Conservation (phyloP, 2,888 invertebrate genomes). For the Cataglyphis cursor region DNA sequence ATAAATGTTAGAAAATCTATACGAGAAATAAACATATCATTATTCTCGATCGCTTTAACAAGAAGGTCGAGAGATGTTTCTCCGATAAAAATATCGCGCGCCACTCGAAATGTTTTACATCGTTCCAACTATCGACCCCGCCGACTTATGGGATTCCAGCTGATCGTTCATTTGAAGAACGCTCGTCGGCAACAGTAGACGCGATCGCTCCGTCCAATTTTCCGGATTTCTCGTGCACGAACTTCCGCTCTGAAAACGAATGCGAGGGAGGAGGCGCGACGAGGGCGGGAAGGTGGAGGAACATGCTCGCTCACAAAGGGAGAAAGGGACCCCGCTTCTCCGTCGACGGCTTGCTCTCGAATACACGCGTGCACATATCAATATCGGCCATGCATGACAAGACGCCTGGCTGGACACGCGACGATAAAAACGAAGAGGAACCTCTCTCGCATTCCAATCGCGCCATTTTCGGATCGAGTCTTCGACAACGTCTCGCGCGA, state of each 20-base stretch:
- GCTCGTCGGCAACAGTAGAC: conserved; percentile 68
- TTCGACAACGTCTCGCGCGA: conserved; percentile 20
- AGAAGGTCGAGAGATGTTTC: background rate
- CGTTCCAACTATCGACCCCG: conserved; percentile 59
- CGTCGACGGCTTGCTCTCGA: conserved; percentile 76
- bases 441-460: conserved; percentile 67
- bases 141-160: conserved; percentile 69
- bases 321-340: conserved; percentile 60
- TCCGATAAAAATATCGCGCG: conserved; percentile 35
- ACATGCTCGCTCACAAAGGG: conserved; percentile 1
- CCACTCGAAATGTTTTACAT: conserved; percentile 63
- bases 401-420: conserved; percentile 85
- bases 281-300: conserved; percentile 19
- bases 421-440: conserved; percentile 83
- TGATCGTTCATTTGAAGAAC: conserved; percentile 78
- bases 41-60: background rate
- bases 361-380: conserved; percentile 83
- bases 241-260: conserved; percentile 73
- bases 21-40: conserved; percentile 2
- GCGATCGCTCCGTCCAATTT: conserved; percentile 79
- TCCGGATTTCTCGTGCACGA: conserved; percentile 79
- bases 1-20: background rate
- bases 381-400: conserved; percentile 85
- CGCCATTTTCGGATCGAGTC: conserved; percentile 65
- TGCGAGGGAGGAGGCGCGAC: conserved; percentile 61